Evolutionary conservation across 92 coral and sea anemone genomes (phyloP).

Genomic region (Phenganax stokvisi): DNA sequence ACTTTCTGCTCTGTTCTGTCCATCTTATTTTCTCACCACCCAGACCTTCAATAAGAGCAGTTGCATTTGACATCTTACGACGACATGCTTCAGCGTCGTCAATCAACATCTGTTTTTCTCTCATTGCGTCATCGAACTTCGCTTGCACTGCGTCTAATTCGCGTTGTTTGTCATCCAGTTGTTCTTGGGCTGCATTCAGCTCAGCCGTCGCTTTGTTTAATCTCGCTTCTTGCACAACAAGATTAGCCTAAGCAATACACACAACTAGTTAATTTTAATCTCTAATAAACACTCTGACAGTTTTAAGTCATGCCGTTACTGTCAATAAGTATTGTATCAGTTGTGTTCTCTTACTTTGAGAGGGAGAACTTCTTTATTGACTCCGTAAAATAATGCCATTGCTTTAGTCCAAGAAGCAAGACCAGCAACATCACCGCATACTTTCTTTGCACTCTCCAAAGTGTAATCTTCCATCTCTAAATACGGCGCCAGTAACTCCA

Average conservation of each 20-base stretch:
- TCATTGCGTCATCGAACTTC: slow-evolving; percentile 93
- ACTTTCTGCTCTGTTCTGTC: slow-evolving; percentile 99
- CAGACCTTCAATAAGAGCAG: slow-evolving; percentile 92
- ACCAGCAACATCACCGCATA: slow-evolving; percentile 97
- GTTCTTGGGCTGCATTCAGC: slow-evolving; percentile 80
- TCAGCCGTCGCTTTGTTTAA: slow-evolving; percentile 78
- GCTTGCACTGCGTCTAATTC: slow-evolving; percentile 94
- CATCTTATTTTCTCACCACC: slow-evolving; percentile 97
- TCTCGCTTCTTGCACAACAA: slow-evolving; percentile 91
- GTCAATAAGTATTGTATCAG: no score
- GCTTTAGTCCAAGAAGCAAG: slow-evolving; percentile 96
- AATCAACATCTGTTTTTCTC: slow-evolving; percentile 84
- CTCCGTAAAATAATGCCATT: slow-evolving; percentile 81
- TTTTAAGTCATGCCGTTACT: not conserved
- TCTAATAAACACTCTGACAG: not conserved
- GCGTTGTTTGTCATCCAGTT: slow-evolving; percentile 89
- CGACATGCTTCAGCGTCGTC: slow-evolving; percentile 99
- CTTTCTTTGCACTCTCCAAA: slow-evolving; percentile 87
- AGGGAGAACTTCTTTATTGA: slow-evolving; percentile 96
- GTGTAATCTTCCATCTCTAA: slow-evolving; percentile 94
- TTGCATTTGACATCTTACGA: slow-evolving; percentile 95
- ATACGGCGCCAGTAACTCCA: slow-evolving; percentile 78
- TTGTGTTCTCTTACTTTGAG: slow-evolving; percentile 57
- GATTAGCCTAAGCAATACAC: slow-evolving; percentile 63
- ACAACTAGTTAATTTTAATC: not conserved